phyloP scores from a whole-genome alignment of 2,888 invertebrate genomes.

The Ryuthela nishihirai region DNA sequence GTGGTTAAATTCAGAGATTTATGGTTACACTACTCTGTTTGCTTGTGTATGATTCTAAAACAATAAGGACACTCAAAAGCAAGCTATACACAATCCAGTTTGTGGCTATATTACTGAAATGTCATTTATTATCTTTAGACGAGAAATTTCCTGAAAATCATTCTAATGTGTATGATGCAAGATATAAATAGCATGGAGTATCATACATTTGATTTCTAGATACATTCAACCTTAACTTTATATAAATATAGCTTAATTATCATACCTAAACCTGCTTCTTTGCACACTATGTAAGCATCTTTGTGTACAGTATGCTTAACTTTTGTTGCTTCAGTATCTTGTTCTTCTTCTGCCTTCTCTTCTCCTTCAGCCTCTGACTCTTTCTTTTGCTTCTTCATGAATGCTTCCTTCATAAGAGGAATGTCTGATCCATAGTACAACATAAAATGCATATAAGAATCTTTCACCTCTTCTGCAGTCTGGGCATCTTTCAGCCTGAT shows the following conservation, averaged over 20 bases:
- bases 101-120: too few relatives aligned
- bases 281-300: slow-evolving; percentile 65
- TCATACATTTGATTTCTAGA: too few relatives aligned
- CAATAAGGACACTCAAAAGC: too few relatives aligned
- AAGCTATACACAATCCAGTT: too few relatives aligned
- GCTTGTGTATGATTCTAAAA: too few relatives aligned
- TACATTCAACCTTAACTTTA: too few relatives aligned
- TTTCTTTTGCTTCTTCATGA: slow-evolving; percentile 46
- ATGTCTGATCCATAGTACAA: slow-evolving; percentile 84
- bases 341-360: slow-evolving; percentile 60
- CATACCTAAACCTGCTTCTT: slow-evolving; percentile 36
- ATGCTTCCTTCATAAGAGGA: slow-evolving; percentile 74
- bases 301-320: slow-evolving; percentile 77
- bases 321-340: slow-evolving; percentile 44
- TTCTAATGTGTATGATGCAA: too few relatives aligned
- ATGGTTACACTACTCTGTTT: too few relatives aligned
- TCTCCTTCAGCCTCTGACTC: slow-evolving; percentile 40
- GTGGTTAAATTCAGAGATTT: too few relatives aligned
- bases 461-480: slow-evolving; percentile 85
- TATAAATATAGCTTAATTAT: neutral
- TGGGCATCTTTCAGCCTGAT: slow-evolving; percentile 71
- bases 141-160: too few relatives aligned
- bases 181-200: too few relatives aligned
- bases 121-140: too few relatives aligned
- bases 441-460: slow-evolving; percentile 88